Evolutionary conservation across 2,888 invertebrate species (phyloP), one percentile per base, ranked within the genome.

Genomic region (Mechanitis mazaeus): DNA sequence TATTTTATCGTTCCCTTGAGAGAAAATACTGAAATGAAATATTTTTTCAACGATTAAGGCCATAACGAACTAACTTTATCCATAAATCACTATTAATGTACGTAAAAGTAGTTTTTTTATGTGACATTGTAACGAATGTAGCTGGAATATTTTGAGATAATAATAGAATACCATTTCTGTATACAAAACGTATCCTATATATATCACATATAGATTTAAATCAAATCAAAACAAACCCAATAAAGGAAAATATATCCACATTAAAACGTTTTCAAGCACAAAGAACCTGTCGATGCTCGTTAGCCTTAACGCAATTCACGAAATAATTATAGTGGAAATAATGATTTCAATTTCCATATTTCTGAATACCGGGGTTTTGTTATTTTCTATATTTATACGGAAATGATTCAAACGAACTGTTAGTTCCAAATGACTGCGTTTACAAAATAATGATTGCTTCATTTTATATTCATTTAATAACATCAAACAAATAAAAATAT

Each of bases 241-340:
- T 50, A 20, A n/a, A 47, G n/a, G 46, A 50, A 50, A 50, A 50
- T 28, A 50, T 7, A 50, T 50, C 7, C 9, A 50, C 31, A 50
- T 31, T 6, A 7, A 50, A 50, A 50, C n/a, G 11, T 28, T 55
- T 62, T 54, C 28, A 47, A 47, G 33, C n/a, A 35, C 31, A 60
- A 60, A 54, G 28, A 59, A 59, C 31, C 45, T 50, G 55, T 60
- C 54, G 42, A 63, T 46, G 61, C 60, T 59, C 53, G 56, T 64
- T 65, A 47, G 47, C 56, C 54, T 63, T 64, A 64, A 68, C 63
- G 57, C 62, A 59, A 61, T 54, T 66, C 68, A 68, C 66, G 68
- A 61, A 58, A 66, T 64, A 64, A 66, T 63, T 63, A 64, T 47
- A 58, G 63, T 60, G 53, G 59, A 47, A 59, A 64, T 53, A 58